Base-by-base conservation (phyloP, 92 coral and sea anemone genomes). In the Nematostella vectensis region DNA sequence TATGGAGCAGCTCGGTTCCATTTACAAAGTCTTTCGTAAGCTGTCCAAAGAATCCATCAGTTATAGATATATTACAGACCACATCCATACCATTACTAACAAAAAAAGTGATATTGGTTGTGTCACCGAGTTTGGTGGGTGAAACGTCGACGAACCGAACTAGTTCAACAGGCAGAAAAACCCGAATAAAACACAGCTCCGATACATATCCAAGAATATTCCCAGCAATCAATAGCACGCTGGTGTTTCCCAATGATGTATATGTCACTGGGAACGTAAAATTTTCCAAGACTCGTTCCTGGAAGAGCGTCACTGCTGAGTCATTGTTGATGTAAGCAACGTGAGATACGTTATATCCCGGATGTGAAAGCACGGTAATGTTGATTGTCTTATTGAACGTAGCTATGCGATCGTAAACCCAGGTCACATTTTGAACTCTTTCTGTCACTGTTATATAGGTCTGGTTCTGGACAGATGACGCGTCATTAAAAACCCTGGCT, bases 331-430 rank as follows among this genome's bases (percentile, higher is more conserved):
- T 23, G 27, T 49, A 29, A 17, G 77, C 50, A 3, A 57, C 24
- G 40, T 76, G 79, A 2, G 84, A 76, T 11, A 77, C 79, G 58
- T 82, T 82, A 20, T 54, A 60, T 0, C 89, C 89, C 0, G 67
- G 29, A 48, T 82, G 83, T 3, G 68, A 27, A 4, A 31, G 58
- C 4, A 72, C 31, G 3, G 59, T 62, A 3, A 82, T 22, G 57
- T 66, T 30, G 25, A 58, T 31, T 0, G 83, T 48, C 16, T 49
- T 27, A 37, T 66, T 54, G 3, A 47, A 17, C 1, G 73, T 26
- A 29, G 40, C 70, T 11, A 21, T 56, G 21, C 52, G 43, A 1
- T 55, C 67, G 9, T 38, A 52, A 15, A 60, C 47, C 76, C 83
- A 82, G 2, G 72, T 71, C 13, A 76, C 54, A 60, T 76, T 77